Evolutionary conservation across 2,113 vertebrate genomes (phyloP).

Genomic region (Calyptommatus sinebrachiatus): DNA sequence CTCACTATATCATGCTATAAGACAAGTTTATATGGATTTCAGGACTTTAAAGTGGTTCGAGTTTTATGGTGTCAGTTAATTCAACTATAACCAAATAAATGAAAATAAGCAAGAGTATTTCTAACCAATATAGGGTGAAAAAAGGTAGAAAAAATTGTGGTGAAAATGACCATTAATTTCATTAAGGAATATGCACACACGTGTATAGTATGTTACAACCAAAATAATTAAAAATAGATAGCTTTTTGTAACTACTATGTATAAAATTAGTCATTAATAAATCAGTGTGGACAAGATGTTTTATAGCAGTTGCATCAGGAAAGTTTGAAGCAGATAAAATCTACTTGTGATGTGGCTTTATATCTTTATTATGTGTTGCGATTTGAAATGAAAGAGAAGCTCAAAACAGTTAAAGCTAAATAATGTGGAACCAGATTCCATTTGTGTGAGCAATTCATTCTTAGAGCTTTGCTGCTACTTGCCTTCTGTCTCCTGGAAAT

Average conservation of each 20-base stretch:
- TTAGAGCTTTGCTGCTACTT: too few species aligned
- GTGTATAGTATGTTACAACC: not conserved
- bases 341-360: not conserved
- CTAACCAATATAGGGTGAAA: not conserved
- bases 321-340: not conserved
- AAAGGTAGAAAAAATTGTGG: not conserved
- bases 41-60: too few species aligned
- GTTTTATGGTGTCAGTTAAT: not conserved
- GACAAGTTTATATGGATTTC: too few species aligned
- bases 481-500: too few species aligned
- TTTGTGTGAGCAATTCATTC: not conserved
- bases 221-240: not conserved
- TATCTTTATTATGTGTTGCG: not conserved
- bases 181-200: too few species aligned
- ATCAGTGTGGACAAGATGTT: not conserved
- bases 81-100: not conserved
- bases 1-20: too few species aligned
- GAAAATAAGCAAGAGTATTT: not conserved
- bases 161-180: too few species aligned
- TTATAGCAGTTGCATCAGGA: not conserved
- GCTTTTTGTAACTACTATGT: too few species aligned
- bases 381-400: not conserved
- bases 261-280: not conserved
- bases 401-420: not conserved
- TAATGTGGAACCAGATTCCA: not conserved